Percentiles rank a stretch among this genome's conserved stretches.
Evolutionary conservation across 2,113 vertebrate species (phyloP).

Genomic region (Chaetura pelagica): DNA sequence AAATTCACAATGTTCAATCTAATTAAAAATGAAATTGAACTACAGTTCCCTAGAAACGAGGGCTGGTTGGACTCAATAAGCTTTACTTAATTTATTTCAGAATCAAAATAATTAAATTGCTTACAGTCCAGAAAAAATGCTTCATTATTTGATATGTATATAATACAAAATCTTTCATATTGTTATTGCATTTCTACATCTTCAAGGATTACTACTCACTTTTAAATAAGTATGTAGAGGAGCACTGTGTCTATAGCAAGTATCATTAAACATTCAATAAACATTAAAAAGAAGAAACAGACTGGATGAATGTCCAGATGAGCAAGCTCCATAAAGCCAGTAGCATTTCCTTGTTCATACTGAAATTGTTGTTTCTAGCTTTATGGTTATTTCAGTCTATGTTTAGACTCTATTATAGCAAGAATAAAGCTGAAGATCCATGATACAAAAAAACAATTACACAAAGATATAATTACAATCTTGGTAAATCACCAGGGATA

Average conservation of each 20-base stretch:
- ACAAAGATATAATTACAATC: conserved; percentile 3
- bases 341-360: background rate
- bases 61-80: conserved; percentile 74
- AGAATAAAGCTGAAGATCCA: background rate
- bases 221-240: background rate
- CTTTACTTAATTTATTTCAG: conserved; percentile 80
- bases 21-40: conserved; percentile 85
- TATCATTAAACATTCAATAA: conserved; percentile 35
- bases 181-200: conserved; percentile 8
- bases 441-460: conserved; percentile 26
- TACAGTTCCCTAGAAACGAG: conserved; percentile 78
- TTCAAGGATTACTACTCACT: background rate
- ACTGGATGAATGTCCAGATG: conserved; percentile 5
- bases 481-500: conserved; percentile 30
- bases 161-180: conserved; percentile 19
- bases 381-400: conserved; percentile 33
- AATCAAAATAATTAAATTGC: conserved; percentile 80
- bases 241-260: background rate
- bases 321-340: conserved; percentile 13
- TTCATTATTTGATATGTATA: conserved; percentile 58
- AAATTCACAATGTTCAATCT: conserved; percentile 76
- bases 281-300: background rate
- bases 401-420: background rate
- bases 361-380: background rate
- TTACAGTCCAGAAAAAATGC: conserved; percentile 59